Base-by-base conservation (phyloP, 2,888 invertebrate species). In the Dendrolimus pini region DNA sequence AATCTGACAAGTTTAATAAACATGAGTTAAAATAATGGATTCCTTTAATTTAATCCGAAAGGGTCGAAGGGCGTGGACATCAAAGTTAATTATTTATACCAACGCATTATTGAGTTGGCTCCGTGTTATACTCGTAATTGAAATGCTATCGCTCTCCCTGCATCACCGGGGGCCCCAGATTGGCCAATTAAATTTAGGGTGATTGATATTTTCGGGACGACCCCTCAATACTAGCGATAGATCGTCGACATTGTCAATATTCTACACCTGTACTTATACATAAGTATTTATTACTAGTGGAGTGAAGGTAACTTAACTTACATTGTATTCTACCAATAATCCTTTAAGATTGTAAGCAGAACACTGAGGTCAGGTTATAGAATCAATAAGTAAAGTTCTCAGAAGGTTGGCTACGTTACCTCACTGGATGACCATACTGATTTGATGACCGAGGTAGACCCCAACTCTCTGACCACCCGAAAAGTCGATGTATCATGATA, bases 161-260 rank as follows among this genome's bases (percentile, higher is more conserved):
- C 76, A 71, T 74, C 72, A 70, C 61, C 65, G 62, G 60, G 64
- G 65, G 66, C 62, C 62, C 69, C 70, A 73, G 76, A 81, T 78
- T 78, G 77, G 72, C 74, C 75, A 77, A 78, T 80, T 82, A 79
- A 81, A 82, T 76, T 77, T 77, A 77, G 72, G 65, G 67, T 74
- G 78, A 82, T 82, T 81, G 79, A 82, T 82, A 81, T 82, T 80
- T 82, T 77, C 80, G 81, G 82, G 79, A 78, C 62, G 65, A 67
- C 65, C 71, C 67, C 70, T 70, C 65, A 59, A 59, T 62, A 58
- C 62, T 63, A 64, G 62, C 61, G 61, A 65, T 58, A 63, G 61
- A 59, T 30, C 30, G 30, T 30, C 30, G 30, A 30, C 30, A 3
- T 30, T 30, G 18, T 54, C 18, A 13, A 54, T 7, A 13, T 54